These are phyloP conservation scores for Fopius arisanus DNA, from an alignment of 1,140 invertebrate genomes.

Conservation along the genomic window DNA sequence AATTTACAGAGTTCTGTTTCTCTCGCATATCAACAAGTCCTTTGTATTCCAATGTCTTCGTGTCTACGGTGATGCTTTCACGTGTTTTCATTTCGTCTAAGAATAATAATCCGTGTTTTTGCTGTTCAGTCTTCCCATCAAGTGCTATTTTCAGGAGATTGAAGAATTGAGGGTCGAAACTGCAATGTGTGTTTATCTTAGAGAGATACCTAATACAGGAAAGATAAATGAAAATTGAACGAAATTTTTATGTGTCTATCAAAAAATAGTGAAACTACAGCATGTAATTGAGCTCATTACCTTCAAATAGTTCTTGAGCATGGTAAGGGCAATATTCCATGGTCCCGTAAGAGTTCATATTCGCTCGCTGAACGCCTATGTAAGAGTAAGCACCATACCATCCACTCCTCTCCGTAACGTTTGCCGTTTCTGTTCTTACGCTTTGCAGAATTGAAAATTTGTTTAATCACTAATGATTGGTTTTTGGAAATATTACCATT, in stretches of 20 bases:
- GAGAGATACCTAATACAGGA: too few relatives aligned
- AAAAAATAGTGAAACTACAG: not conserved
- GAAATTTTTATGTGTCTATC: too few relatives aligned
- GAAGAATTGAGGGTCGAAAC: too few relatives aligned
- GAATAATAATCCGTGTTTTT: too few relatives aligned
- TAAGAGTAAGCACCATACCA: not conserved
- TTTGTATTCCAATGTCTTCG: constrained; percentile 26
- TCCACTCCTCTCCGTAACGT: not conserved
- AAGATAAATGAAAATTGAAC: too few relatives aligned
- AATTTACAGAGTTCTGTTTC: not conserved
- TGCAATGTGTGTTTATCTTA: too few relatives aligned
- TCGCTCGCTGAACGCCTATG: not conserved
- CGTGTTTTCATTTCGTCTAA: too few relatives aligned
- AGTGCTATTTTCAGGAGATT: too few relatives aligned
- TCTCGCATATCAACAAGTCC: constrained; percentile 28
- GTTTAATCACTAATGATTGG: not conserved
- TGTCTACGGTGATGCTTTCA: constrained; percentile 1
- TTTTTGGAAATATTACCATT: not conserved
- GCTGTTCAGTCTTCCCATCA: too few relatives aligned
- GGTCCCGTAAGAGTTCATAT: not conserved
- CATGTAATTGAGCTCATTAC: not conserved
- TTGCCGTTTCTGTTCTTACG: not conserved
- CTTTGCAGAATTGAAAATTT: not conserved
- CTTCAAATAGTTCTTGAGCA: not conserved
- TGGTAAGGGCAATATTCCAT: not conserved